Evolutionary conservation across 2,113 vertebrate species (phyloP), one percentile per base, ranked within the genome.

Genomic region (Hippocampus mohnikei): DNA sequence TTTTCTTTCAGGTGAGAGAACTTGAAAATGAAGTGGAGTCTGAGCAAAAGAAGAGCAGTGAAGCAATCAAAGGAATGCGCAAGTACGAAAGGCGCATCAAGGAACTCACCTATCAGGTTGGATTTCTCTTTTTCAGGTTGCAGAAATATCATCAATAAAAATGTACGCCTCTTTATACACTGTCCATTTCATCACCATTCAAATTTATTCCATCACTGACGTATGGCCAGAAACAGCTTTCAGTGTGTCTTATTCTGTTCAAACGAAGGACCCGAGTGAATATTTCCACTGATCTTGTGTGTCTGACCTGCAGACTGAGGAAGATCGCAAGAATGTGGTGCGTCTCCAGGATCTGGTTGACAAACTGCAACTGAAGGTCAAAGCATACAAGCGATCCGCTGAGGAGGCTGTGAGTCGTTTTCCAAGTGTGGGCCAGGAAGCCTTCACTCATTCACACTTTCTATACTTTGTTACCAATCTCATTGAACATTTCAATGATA

Each of bases 271-370:
- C 12, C 7, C 7, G 27, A 64, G 62, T 44, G 21, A 46, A 23
- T 44, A 42, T 44, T 42, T 41, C 11, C 8, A 23, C 11, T 58
- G 55, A 62, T n/a, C 25, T 63, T 64, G 62, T 13, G 62, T 48
- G 42, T 65, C n/a, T 62, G 0, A 4, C 37, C 25, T 37, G 46
- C 42, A 89, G 88, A 89, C 86, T 10, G 93, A 94, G 37, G 93
- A 94, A 55, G 94, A 94, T 75, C 91, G 89, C 59, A 95, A 94
- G 78, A 94, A 94, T 79, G 79, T 94, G n/a, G 66, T 83, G 33
- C 83, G 93, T 18, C 92, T 94, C 6, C 94, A 95, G 83, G 94
- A 94, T 73, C 80, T 95, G 72, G 93, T 94, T 1, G 94, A 94
- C 82, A 95, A 90, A 66, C 67, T 90, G 23, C 88, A 90, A 66